These are phyloP conservation scores for Orchesellides sinensis DNA, from an alignment of 2,888 invertebrate genomes.

Conservation along the genomic window DNA sequence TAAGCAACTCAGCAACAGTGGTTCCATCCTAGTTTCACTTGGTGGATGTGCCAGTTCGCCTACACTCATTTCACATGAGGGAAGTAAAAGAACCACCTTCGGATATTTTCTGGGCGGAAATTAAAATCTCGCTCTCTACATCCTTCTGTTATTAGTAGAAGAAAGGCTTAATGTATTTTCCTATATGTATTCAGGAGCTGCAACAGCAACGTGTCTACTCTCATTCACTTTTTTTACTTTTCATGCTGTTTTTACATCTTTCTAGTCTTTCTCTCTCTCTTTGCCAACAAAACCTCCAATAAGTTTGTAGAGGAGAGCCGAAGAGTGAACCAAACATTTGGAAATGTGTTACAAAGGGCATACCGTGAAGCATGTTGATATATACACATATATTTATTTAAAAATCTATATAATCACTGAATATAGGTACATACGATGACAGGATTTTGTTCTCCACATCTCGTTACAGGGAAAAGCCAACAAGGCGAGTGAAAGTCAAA, in stretches of 20 bases:
- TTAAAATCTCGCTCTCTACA: conserved; percentile 69
- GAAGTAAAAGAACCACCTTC: conserved; percentile 43
- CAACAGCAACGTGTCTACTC: not conserved
- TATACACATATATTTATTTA: not conserved
- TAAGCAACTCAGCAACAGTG: conserved; percentile 49
- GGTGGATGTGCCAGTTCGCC: conserved; percentile 18
- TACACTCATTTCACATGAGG: conserved; percentile 29
- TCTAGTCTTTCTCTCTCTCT: not conserved
- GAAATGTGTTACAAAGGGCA: not conserved
- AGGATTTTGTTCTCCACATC: not conserved
- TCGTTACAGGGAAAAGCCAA: not conserved
- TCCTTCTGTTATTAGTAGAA: conserved; percentile 45
- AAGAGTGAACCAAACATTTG: not conserved
- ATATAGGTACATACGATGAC: too few species aligned
- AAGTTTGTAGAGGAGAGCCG: not conserved
- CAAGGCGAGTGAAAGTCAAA: conserved; percentile 6
- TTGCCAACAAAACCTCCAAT: conserved; percentile 2
- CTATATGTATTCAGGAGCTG: not conserved
- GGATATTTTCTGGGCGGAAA: conserved; percentile 66
- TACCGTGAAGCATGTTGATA: not conserved
- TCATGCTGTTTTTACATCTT: not conserved
- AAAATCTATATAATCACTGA: too few species aligned
- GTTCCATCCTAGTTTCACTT: conserved; percentile 37
- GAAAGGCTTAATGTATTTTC: conserved; percentile 19
- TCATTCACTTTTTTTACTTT: not conserved